Conservation (phyloP, 1,140 invertebrate genomes). For the Theocolax elegans region DNA sequence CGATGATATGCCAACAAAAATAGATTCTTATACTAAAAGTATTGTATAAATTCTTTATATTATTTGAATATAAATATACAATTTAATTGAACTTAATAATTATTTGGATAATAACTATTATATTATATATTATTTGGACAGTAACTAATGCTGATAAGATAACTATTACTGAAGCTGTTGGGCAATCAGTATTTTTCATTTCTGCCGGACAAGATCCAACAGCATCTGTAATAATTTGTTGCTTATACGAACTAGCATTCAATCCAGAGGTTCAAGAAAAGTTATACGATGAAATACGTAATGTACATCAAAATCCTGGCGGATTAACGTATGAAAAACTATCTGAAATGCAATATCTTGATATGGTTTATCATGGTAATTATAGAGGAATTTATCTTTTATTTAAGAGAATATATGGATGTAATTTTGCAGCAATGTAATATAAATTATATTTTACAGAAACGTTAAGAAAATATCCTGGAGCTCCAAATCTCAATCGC, state of each 20-base stretch:
- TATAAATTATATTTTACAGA: conserved; percentile 49
- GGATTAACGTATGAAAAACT: conserved; percentile 47
- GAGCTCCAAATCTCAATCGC: conserved; percentile 70
- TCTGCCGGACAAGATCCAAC: conserved; percentile 70
- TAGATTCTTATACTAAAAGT: too few relatives aligned
- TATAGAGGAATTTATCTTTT: too few relatives aligned
- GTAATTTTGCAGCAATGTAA: conserved; percentile 26
- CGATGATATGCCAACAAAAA: too few relatives aligned
- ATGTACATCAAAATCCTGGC: conserved; percentile 48
- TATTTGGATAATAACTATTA: too few relatives aligned
- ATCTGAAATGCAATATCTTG: conserved; percentile 49
- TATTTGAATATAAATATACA: too few relatives aligned
- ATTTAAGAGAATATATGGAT: too few relatives aligned
- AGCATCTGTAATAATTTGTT: conserved; percentile 60
- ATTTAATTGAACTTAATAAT: too few relatives aligned
- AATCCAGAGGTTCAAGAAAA: conserved; percentile 55
- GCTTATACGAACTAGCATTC: conserved; percentile 60
- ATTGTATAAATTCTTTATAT: too few relatives aligned
- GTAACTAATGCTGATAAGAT: too few relatives aligned
- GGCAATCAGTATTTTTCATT: conserved; percentile 60
- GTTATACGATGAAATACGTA: conserved; percentile 70
- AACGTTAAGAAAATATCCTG: conserved; percentile 69
- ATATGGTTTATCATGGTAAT: too few relatives aligned
- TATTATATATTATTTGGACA: too few relatives aligned
- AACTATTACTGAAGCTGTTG: conserved; percentile 25